phyloP scores from a whole-genome alignment of 92 coral and sea anemone genomes.

The Heteractis magnifica region DNA sequence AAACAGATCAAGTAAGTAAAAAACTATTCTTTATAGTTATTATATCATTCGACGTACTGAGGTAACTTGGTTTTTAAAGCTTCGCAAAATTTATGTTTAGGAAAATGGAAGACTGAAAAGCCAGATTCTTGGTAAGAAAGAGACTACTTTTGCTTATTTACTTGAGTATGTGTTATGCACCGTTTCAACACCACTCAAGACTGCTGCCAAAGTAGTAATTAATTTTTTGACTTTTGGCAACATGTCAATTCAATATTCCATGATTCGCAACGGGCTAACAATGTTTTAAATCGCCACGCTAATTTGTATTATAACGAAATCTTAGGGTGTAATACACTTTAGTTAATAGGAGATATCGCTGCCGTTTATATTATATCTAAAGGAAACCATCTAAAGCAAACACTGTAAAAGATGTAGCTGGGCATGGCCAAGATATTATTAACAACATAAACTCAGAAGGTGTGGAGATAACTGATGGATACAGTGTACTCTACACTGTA shows the following conservation, averaged over 20 bases:
- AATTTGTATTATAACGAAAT: not conserved
- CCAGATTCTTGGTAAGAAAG: too few species aligned
- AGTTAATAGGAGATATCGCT: not conserved
- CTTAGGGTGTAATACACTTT: not conserved
- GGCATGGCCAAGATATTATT: not conserved
- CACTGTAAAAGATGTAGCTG: not conserved
- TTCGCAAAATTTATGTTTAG: too few species aligned
- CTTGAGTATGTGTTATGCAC: too few species aligned
- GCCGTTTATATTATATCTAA: not conserved
- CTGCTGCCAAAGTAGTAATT: too few species aligned
- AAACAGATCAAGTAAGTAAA: slow-evolving; percentile 7
- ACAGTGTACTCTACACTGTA: not conserved
- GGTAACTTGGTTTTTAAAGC: too few species aligned
- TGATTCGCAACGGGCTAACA: too few species aligned
- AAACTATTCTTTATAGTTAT: not conserved
- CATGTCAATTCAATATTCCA: too few species aligned
- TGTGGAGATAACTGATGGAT: not conserved
- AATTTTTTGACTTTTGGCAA: too few species aligned
- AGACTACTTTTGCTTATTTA: too few species aligned
- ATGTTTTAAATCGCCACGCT: too few species aligned
- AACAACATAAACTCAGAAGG: not conserved
- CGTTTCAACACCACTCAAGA: too few species aligned
- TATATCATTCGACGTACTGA: not conserved
- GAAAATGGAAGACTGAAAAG: too few species aligned
- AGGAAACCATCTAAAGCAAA: not conserved